These are phyloP conservation scores for Sylvietta virens DNA, from an alignment of 2,113 vertebrate species.

Conservation along the genomic window DNA sequence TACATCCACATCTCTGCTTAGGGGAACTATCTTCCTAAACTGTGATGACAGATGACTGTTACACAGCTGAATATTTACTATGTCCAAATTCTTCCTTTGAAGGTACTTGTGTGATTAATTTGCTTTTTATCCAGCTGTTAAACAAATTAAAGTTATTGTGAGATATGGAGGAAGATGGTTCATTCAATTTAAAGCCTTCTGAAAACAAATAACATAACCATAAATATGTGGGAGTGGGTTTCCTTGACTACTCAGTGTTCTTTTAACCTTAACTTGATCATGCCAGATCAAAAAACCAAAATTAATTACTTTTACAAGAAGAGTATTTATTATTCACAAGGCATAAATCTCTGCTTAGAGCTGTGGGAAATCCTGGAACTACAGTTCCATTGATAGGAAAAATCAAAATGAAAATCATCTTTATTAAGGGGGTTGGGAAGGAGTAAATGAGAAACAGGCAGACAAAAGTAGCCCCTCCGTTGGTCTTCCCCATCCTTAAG, in stretches of 20 bases:
- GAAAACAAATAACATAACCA: neutral
- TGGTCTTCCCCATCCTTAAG: neutral
- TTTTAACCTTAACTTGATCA: neutral
- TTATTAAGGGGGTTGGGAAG: fast-evolving
- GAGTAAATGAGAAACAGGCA: neutral
- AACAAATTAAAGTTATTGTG: constrained; percentile 18
- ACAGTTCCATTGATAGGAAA: neutral
- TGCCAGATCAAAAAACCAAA: neutral
- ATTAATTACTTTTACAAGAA: neutral
- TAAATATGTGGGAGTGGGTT: neutral
- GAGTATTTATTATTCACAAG: neutral
- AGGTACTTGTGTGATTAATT: neutral
- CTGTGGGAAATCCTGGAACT: neutral
- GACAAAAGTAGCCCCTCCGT: neutral
- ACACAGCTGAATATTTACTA: neutral
- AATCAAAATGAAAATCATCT: neutral
- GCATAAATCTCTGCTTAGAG: neutral
- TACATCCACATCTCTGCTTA: neutral
- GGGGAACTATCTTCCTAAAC: neutral
- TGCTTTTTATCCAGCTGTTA: constrained; percentile 24
- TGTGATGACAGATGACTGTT: neutral
- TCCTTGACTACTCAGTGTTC: neutral
- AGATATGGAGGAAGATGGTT: neutral
- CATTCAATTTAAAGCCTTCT: neutral
- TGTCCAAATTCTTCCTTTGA: neutral